A percentile compares a stretch with the other conserved stretches of the same genome.
These are phyloP conservation scores for Rotaria sp. DNA, from an alignment of 2,888 invertebrate species.

Conservation along the genomic window DNA sequence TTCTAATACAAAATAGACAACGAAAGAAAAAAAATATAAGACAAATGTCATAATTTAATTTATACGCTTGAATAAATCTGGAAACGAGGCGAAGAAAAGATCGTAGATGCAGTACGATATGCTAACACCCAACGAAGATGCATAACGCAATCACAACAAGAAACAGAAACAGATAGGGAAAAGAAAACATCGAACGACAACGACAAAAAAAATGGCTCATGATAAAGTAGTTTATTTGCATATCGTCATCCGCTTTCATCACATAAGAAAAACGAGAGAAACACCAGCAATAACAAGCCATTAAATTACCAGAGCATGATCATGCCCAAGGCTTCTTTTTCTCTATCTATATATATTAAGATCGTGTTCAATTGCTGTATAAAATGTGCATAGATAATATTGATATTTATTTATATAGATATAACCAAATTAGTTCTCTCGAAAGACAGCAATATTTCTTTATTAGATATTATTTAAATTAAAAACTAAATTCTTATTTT, in stretches of 20 bases:
- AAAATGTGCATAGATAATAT: not conserved
- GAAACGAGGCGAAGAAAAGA: not conserved
- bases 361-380: not conserved
- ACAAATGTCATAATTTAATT: not conserved
- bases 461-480: not conserved
- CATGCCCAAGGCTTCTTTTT: not conserved
- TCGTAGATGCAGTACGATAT: no score
- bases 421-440: not conserved
- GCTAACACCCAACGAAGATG: not conserved
- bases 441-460: not conserved
- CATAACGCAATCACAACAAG: not conserved
- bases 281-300: not conserved
- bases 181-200: not conserved
- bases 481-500: not conserved
- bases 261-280: not conserved
- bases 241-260: not conserved
- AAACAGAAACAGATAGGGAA: not conserved
- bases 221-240: not conserved
- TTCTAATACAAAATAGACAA: not conserved
- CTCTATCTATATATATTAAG: not conserved
- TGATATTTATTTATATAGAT: not conserved
- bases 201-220: not conserved
- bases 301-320: not conserved
- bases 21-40: not conserved
- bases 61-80: not conserved